Evolutionary conservation across 2,113 vertebrate genomes (phyloP), one percentile per base, ranked within the genome.

Genomic region (Corythoichthys intestinalis): DNA sequence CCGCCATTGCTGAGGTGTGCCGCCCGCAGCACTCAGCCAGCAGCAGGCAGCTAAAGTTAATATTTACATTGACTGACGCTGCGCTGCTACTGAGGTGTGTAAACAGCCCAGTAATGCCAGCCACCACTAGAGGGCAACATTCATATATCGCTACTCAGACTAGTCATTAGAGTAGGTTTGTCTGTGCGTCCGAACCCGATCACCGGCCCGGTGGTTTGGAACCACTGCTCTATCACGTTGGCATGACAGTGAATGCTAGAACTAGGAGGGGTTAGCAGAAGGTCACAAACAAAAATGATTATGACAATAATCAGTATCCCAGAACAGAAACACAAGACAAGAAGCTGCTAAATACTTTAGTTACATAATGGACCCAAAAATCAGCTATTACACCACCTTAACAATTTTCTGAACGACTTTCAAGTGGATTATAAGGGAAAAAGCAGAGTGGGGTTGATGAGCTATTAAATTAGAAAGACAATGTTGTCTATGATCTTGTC

Each of bases 361-460:
- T 4, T 4, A 11, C 12, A 4, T 2, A 34, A 61, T 61, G 41
- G 39, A n/a, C 59, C 41, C 14, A 49, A 35, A 34, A 54, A 69
- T 56, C 66, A 76, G 46, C 74, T 59, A 17, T 39, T 59, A 46
- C 61, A 66, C 35, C 6, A n/a, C 58, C 61, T 61, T 53, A 70
- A 75, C 58, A 39, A 73, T 57, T n/a, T 17, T 13, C 6, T 56
- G n/a, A 46, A 46, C 15, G 3, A 47, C 11, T 65, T 77, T 39
- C 47, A 44, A 62, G 63, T 64, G 60, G 60, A 50, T 41, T 49
- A 59, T 54, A 50, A 12, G 44, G 59, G 8, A 38, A 54, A 67
- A n/a, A 56, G 13, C 44, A 17, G 2, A 75, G 64, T 54, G 28
- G 68, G 60, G 41, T 83, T 85, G 77, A 87, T 64, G 77, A 80